Evolutionary conservation across 2,113 vertebrate genomes (phyloP), one percentile per base, ranked within the genome.

Genomic region (Ceratotherium simum): DNA sequence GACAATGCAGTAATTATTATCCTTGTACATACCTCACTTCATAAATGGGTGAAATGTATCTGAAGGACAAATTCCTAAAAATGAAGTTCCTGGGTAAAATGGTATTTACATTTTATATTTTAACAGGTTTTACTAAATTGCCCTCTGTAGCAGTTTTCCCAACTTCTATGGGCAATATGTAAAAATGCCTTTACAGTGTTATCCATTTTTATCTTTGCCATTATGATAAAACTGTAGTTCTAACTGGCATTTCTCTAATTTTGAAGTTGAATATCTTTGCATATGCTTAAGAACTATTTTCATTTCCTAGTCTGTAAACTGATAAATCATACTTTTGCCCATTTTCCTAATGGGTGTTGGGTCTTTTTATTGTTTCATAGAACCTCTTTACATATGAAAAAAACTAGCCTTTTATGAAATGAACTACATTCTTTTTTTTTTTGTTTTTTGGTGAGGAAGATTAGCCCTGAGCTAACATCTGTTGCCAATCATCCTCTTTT

Each of bases 11-110:
- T 33, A 90, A 64, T 65, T 48, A 81, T 48, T 27, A 78, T 73
- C 42, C 39, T 70, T 73, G 21, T 46, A 84, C 23, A 75, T 73
- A 80, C 20, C 62, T 46, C 20, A 56, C 67, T 93, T 73, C 48
- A 78, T 51, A 94, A 83, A 89, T 75, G 48, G 73, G 18, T 29
- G 65, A 85, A 96, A 96, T 88, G 7, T 39, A 78, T 58, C 60
- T 86, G 42, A 91, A 87, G 20, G 29, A 60, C 18, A 91, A 91
- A 87, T 83, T 78, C 76, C 58, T 91, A 94, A 96, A 97, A 91
- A 27, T 65, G 39, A 69, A 65, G 42, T 67, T 84, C 48, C 65
- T 75, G 16, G 21, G 56, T 83, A 76, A 91, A 87, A 83, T 9
- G 20, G 29, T 79, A 82, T 54, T 85, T 94, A 87, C 73, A 94